Evolutionary conservation across 2,888 invertebrate species (phyloP), one percentile per base, ranked within the genome.

Genomic region (Eretmocerus hayati): DNA sequence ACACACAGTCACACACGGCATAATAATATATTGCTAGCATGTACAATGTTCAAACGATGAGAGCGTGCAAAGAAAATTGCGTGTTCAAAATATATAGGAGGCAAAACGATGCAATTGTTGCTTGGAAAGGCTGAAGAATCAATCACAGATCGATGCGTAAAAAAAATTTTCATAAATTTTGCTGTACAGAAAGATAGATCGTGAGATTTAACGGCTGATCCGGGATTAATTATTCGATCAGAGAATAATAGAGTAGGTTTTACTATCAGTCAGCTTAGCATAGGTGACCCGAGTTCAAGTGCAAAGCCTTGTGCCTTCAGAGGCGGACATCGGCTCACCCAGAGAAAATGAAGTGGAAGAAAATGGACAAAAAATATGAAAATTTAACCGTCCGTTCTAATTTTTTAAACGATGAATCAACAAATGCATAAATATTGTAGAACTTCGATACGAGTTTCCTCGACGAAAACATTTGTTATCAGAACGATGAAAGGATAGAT

Each of bases 231-330:
- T n/a, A n/a, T n/a, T n/a, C n/a, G n/a, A n/a, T n/a, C n/a, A 38
- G 31, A 18, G 36, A 37, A 35, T 16, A 32, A 20, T 31, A 47
- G 44, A 30, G 46, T 50, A 53, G 47, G 36, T 41, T 13, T 42
- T 26, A 36, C 45, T 50, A 51, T 56, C 56, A 59, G 60, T 61
- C 61, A 67, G 66, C 62, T 69, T 66, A 67, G 62, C 21, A 43
- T 69, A 70, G 69, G 69, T 70, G 69, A 71, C 68, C n/a, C 69
- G 70, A 67, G 70, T 69, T 62, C 71, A 69, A 70, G 70, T 71
- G 71, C 70, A 71, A 71, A 71, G 69, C 69, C 69, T 62, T 71
- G 71, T 71, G 71, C 71, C 71, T 71, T 71, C 66, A 69, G 67
- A 69, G 68, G 65, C 69, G 67, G 70, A 71, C 66, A 71, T 70